phyloP scores from a whole-genome alignment of 2,888 invertebrate species.

The Tanytarsus gracilentus region DNA sequence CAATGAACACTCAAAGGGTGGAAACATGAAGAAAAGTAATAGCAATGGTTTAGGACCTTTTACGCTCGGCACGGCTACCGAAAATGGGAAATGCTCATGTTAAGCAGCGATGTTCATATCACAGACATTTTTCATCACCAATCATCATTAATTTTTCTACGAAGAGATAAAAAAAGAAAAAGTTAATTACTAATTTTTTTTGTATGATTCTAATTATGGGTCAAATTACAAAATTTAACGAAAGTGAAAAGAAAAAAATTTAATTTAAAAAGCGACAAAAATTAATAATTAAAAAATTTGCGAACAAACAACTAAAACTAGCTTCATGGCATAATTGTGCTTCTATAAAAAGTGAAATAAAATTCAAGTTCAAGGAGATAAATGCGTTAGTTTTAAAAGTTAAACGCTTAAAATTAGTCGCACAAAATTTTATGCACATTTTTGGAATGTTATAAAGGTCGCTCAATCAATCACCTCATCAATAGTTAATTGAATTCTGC shows the following conservation, averaged over 20 bases:
- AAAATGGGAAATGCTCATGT: slow-evolving; percentile 43
- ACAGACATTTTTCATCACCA: neutral
- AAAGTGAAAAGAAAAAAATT: slow-evolving; percentile 7
- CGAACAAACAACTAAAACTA: neutral
- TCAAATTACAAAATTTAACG: neutral
- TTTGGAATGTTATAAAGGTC: neutral
- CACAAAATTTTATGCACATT: neutral
- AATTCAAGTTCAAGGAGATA: slow-evolving; percentile 8
- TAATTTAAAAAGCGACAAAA: neutral
- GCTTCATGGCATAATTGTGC: neutral
- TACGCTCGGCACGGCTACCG: slow-evolving; percentile 41
- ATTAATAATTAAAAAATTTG: neutral
- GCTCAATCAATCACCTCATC: too few species aligned
- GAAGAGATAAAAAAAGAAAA: neutral
- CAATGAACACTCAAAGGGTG: slow-evolving; percentile 38
- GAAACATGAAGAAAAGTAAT: slow-evolving; percentile 41
- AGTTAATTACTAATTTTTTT: neutral
- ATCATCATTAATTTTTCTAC: neutral
- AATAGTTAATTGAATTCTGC: too few species aligned
- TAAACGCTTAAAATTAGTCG: neutral
- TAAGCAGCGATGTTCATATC: slow-evolving; percentile 34
- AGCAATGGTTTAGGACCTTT: slow-evolving; percentile 40
- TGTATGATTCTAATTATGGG: neutral
- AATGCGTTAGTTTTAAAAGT: neutral
- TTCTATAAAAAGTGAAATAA: neutral